These are phyloP conservation scores for Vulpes ferrilata DNA, from an alignment of 2,113 vertebrate genomes.

Conservation along the genomic window DNA sequence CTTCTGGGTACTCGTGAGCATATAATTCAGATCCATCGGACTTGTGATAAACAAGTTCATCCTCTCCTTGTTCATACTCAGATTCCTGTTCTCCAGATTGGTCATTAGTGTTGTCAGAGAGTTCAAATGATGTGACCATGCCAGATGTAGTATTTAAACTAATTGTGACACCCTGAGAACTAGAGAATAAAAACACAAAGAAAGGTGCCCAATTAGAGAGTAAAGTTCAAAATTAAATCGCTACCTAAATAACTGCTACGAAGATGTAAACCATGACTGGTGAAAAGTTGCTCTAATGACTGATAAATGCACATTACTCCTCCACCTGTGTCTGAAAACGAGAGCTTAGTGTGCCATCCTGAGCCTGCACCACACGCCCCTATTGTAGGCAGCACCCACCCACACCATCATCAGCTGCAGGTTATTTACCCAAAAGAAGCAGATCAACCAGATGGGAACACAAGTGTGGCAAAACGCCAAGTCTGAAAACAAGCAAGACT, in stretches of 20 bases:
- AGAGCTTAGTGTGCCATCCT: fast-evolving
- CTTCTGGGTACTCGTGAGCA: slow-evolving; percentile 88
- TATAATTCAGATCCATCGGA: slow-evolving; percentile 88
- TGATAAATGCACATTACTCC: not conserved
- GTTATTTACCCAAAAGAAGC: slow-evolving; percentile 74
- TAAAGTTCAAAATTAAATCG: not conserved
- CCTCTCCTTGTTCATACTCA: slow-evolving; percentile 91
- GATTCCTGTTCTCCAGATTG: slow-evolving; percentile 86
- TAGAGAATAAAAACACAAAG: slow-evolving; percentile 69
- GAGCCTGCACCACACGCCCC: fast-evolving
- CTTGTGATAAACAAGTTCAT: slow-evolving; percentile 89
- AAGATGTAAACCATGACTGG: not conserved
- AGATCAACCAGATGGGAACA: slow-evolving; percentile 75
- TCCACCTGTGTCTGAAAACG: slow-evolving; percentile 11
- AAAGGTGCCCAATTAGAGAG: not conserved
- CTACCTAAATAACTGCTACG: not conserved
- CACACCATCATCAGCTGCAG: slow-evolving; percentile 71
- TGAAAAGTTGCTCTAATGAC: not conserved
- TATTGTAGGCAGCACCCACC: not conserved
- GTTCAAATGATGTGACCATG: slow-evolving; percentile 89
- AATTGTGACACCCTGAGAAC: slow-evolving; percentile 89
- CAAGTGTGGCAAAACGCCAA: slow-evolving; percentile 73
- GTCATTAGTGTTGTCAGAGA: slow-evolving; percentile 87
- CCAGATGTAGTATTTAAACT: slow-evolving; percentile 91
- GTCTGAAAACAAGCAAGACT: slow-evolving; percentile 59